Evolutionary conservation across 2,888 invertebrate species (phyloP), one percentile per base, ranked within the genome.

Genomic region (Apantesis nais): DNA sequence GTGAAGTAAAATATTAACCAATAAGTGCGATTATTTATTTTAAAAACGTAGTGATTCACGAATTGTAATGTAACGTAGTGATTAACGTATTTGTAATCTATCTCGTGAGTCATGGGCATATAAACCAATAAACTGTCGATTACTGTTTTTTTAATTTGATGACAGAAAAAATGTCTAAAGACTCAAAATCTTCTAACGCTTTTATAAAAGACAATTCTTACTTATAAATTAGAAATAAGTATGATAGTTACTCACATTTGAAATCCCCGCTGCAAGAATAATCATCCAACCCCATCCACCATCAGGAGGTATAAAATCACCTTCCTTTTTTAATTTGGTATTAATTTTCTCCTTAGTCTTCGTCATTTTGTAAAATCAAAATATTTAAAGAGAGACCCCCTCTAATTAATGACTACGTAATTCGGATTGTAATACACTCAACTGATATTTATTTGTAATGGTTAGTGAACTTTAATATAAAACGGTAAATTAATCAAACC

Each of bases 221-320:
- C n/a, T 22, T 31, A 48, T 31, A 19, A 16, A 22, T 25, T 41
- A 41, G 16, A 11, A 9, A 39, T 22, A 37, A 29, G 31, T 14
- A 29, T 22, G 60, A n/a, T 55, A 7, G 65, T 58, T 62, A 96
- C 96, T 96, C 92, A 97, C 97, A 87, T 97, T 97, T 68, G 97
- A 96, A 82, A 96, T 92, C 79, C 97, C 97, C 66, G 96, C 96
- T 8, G 97, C 97, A 11, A 97, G 83, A 44, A 97, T 96, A 31
- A 97, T 95, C 86, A 97, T 92, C 97, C 97, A 97, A 0, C 97
- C 97, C 97, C 97, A 97, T 0, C 97, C 97, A 8, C 97, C 97
- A 87, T 97, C 97, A 0, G 97, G 97, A 0, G 97, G 96, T 63
- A 96, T 90, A 81, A 97, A 97, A 68, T 96, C 95, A 12, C 94